Conservation (phyloP, 2,888 invertebrate species). For the Papilio demoleus region DNA sequence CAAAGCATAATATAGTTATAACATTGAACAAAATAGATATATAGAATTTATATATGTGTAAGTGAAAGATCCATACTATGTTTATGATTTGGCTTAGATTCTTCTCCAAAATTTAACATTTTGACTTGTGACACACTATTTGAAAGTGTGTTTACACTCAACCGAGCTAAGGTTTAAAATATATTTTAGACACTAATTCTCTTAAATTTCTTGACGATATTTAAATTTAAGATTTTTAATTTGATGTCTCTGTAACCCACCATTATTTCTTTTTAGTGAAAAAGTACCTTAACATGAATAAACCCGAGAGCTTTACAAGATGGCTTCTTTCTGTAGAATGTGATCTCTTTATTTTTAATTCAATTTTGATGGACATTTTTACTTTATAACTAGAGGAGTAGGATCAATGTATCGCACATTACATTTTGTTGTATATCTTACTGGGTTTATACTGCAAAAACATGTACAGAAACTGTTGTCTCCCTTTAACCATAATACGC, state of each 20-base stretch:
- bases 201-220: slow-evolving; percentile 33
- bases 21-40: slow-evolving; percentile 45
- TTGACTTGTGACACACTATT: background rate
- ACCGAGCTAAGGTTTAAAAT: background rate
- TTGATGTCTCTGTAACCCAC: background rate
- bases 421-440: slow-evolving; percentile 56
- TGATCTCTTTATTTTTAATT: slow-evolving; percentile 83
- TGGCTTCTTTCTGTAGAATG: slow-evolving; percentile 78
- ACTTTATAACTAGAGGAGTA: slow-evolving; percentile 79
- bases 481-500: background rate
- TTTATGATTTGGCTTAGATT: slow-evolving; percentile 57
- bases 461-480: background rate
- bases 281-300: slow-evolving; percentile 49
- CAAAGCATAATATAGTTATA: slow-evolving; percentile 50
- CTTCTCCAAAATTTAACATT: slow-evolving; percentile 23
- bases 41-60: slow-evolving; percentile 3
- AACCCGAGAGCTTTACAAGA: slow-evolving; percentile 74
- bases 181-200: background rate
- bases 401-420: slow-evolving; percentile 63
- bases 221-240: background rate
- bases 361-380: slow-evolving; percentile 82
- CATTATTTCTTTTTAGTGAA: background rate
- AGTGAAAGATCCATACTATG: background rate
- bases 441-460: background rate
- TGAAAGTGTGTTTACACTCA: background rate